Percentiles rank a stretch among this genome's conserved stretches.
phyloP scores from a whole-genome alignment of 2,888 invertebrate species.

The Xylota sylvarum region DNA sequence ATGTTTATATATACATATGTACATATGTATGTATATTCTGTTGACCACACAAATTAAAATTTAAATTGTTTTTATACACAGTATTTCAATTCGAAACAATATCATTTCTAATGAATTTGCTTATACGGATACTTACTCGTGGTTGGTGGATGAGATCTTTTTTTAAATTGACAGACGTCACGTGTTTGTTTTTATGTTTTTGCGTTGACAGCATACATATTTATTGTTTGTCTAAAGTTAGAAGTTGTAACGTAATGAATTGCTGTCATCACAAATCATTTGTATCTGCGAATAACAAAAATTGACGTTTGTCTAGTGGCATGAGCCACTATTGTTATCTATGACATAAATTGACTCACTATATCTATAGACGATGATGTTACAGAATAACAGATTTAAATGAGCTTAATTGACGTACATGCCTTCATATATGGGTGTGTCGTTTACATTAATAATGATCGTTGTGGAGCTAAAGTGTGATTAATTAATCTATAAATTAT shows the following conservation, averaged over 20 bases:
- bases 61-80: background rate
- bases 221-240: background rate
- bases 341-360: background rate
- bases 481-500: background rate
- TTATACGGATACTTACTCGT: background rate
- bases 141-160: background rate
- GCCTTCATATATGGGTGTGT: background rate
- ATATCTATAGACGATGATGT: background rate
- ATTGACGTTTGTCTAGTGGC: slow-evolving; percentile 17
- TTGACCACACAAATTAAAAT: background rate
- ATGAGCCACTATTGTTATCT: background rate
- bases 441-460: slow-evolving; percentile 5
- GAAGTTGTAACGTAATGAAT: slow-evolving; percentile 7
- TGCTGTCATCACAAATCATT: slow-evolving; percentile 24
- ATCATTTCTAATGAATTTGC: background rate
- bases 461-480: background rate
- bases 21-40: no score
- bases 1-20: background rate
- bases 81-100: background rate
- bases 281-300: slow-evolving; percentile 16
- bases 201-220: background rate
- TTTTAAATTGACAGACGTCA: slow-evolving; percentile 5
- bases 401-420: slow-evolving; percentile 6
- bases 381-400: slow-evolving; percentile 3
- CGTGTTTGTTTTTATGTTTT: slow-evolving; percentile 19